Evolutionary conservation across 2,797 vertebrate species (phyloP).

Genomic region (Gastrophryne carolinensis): DNA sequence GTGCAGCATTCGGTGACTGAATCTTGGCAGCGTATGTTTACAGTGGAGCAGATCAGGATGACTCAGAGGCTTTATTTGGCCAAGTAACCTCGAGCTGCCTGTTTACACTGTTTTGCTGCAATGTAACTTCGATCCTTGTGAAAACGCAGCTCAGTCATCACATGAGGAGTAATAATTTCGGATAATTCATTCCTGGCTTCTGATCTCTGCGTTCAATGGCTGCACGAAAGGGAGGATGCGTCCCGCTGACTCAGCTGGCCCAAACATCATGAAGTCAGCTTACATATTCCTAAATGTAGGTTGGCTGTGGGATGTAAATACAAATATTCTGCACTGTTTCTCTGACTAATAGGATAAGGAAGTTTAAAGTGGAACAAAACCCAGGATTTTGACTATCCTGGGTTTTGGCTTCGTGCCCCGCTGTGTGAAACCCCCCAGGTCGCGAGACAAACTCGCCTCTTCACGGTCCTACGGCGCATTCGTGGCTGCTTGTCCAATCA

Average conservation of each 20-base stretch:
- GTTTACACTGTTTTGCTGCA: constrained; percentile 8
- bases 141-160: constrained; percentile 1
- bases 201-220: neutral
- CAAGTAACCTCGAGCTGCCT: neutral
- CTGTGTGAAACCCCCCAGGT: no score
- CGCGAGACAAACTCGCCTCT: no score
- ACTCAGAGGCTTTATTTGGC: neutral
- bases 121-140: constrained; percentile 20
- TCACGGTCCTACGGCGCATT: no score
- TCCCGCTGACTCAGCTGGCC: neutral
- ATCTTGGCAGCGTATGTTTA: neutral
- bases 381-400: no score
- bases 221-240: no score
- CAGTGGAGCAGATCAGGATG: neutral
- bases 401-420: no score
- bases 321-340: neutral
- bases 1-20: neutral
- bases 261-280: neutral
- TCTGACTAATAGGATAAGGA: neutral
- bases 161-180: neutral
- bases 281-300: neutral
- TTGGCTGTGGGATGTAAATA: neutral
- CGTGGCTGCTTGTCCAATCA: no score
- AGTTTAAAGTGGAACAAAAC: neutral
- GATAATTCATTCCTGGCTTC: constrained; percentile 26